Conservation (phyloP, 1,140 invertebrate species). For the Drosophila sturtevanti region DNA sequence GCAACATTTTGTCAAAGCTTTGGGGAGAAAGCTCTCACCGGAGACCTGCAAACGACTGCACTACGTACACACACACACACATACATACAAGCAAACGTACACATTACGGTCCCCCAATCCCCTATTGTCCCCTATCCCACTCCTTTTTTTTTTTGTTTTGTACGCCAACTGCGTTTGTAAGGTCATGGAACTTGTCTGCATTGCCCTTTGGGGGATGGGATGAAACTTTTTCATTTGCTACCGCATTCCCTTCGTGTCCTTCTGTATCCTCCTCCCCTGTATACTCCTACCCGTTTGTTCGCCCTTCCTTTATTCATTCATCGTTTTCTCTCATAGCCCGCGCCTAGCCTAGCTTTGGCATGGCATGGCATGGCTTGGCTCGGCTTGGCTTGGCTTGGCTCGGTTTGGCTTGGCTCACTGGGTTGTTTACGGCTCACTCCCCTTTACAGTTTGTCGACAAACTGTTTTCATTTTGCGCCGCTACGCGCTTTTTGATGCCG, state of each 20-base stretch:
- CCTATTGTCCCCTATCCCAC: conserved; percentile 8
- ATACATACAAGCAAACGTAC: no score
- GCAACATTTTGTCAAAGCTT: conserved; percentile 19
- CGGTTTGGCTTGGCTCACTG: no score
- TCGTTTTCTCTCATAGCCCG: no score
- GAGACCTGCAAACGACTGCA: conserved; percentile 25
- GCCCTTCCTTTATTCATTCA: conserved; percentile 7
- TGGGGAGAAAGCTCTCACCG: conserved; percentile 24
- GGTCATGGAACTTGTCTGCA: conserved; percentile 82
- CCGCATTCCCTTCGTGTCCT: conserved; percentile 4
- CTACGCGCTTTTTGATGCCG: conserved; percentile 79
- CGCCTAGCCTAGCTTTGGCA: no score
- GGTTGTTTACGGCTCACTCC: no score
- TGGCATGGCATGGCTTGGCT: no score
- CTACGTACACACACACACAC: conserved; percentile 4
- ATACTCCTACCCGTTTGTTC: no score
- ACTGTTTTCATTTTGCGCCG: conserved; percentile 79
- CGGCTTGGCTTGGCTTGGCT: no score
- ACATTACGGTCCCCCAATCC: background rate
- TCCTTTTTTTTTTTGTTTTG: conserved; percentile 39
- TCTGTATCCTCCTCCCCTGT: no score
- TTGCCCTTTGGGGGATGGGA: conserved; percentile 50
- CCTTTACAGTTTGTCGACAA: conserved; percentile 52
- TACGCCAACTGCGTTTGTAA: conserved; percentile 73
- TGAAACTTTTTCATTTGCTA: conserved; percentile 63